These are phyloP conservation scores for Hystrix cristata DNA, from an alignment of 2,113 vertebrate species.

Conservation along the genomic window DNA sequence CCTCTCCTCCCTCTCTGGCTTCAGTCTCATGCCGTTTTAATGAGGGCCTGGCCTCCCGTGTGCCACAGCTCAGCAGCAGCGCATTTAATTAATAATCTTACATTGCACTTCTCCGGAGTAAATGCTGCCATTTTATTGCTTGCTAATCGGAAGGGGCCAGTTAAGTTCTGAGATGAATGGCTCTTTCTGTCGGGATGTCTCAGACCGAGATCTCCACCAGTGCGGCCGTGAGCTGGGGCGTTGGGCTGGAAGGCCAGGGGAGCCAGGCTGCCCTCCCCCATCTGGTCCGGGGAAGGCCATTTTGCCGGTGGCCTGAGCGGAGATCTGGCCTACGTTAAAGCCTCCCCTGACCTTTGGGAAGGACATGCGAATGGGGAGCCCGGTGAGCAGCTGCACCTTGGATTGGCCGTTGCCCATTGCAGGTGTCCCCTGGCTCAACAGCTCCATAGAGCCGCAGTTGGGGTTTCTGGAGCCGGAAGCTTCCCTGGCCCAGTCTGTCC, in stretches of 20 bases:
- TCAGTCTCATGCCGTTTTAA: conserved; percentile 62
- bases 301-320: not conserved
- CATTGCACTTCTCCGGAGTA: conserved; percentile 54
- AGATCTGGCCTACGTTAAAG: not conserved
- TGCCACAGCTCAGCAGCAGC: conserved; percentile 17
- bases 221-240: not conserved
- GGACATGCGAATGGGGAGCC: not conserved
- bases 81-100: conserved; percentile 80
- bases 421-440: not conserved
- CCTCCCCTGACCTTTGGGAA: not conserved
- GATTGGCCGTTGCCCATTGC: not conserved
- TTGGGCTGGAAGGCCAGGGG: not conserved
- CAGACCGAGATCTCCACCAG: not conserved
- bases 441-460: not conserved
- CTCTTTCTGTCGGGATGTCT: conserved; percentile 22
- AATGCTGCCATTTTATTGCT: conserved; percentile 66
- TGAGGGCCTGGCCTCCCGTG: conserved; percentile 49
- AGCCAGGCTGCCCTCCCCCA: not conserved
- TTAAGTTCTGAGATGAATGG: conserved; percentile 75
- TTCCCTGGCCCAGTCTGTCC: not conserved
- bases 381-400: not conserved
- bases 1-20: not conserved
- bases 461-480: not conserved
- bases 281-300: not conserved
- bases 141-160: conserved; percentile 77